phyloP scores from a whole-genome alignment of 2,888 invertebrate genomes.

The Diploptera punctata region DNA sequence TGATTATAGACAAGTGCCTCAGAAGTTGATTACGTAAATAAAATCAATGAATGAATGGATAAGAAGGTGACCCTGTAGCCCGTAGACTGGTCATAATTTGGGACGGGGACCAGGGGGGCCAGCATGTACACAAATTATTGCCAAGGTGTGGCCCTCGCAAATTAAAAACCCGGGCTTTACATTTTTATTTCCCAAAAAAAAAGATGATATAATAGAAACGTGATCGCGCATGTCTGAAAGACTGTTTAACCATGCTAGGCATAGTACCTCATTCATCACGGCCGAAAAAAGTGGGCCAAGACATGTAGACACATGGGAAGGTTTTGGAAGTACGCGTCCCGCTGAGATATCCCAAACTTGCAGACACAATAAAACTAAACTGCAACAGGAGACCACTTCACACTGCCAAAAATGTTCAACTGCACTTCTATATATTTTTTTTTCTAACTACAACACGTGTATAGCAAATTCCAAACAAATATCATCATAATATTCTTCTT shows the following conservation, averaged over 20 bases:
- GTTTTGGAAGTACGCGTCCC: background rate
- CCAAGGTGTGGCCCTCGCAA: background rate
- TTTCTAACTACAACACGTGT: too few species aligned
- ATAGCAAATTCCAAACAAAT: too few species aligned
- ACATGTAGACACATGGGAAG: background rate
- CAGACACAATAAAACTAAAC: background rate
- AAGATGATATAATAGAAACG: background rate
- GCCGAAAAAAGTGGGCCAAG: constrained; percentile 10
- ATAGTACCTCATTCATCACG: background rate
- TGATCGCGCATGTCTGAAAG: background rate
- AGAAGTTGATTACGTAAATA: too few species aligned
- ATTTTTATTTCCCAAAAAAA: background rate
- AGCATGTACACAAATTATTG: constrained; percentile 14
- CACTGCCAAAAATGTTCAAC: too few species aligned
- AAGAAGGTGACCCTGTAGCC: background rate
- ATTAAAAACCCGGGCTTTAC: background rate
- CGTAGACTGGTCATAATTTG: constrained; percentile 5
- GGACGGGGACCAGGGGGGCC: background rate
- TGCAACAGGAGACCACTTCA: background rate
- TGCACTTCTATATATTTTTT: too few species aligned
- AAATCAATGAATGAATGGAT: too few species aligned
- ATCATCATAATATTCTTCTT: too few species aligned
- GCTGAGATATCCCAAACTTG: background rate
- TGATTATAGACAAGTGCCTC: too few species aligned
- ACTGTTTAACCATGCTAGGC: background rate